phyloP scores from a whole-genome alignment of 1,140 invertebrate species.

The Macrotrachela quadricornifera region DNA sequence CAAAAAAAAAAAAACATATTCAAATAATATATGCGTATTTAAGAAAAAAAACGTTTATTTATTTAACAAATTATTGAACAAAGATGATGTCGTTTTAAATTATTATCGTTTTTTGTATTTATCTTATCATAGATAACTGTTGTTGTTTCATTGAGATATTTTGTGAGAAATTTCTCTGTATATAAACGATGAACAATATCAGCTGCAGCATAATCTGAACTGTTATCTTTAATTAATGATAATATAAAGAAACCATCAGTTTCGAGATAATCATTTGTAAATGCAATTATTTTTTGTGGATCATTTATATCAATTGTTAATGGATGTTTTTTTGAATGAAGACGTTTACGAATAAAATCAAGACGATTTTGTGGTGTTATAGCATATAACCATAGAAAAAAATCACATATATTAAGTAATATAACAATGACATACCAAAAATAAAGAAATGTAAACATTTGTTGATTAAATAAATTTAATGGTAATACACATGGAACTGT shows the following conservation, averaged over 20 bases:
- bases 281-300: constrained; percentile 18
- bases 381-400: constrained; percentile 10
- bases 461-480: constrained; percentile 30
- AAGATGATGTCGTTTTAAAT: too few relatives aligned
- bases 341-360: background rate
- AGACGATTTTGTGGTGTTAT: constrained; percentile 5
- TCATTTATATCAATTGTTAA: constrained; percentile 12
- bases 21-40: too few relatives aligned
- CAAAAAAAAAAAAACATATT: too few relatives aligned
- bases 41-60: too few relatives aligned
- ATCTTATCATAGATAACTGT: too few relatives aligned
- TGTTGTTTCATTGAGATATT: too few relatives aligned
- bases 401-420: constrained; percentile 22
- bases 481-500: constrained; percentile 27
- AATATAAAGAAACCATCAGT: constrained; percentile 35
- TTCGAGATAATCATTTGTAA: constrained; percentile 34
- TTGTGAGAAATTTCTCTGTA: too few relatives aligned
- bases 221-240: constrained; percentile 33
- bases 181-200: constrained; percentile 25
- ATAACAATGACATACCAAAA: constrained; percentile 27
- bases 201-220: constrained; percentile 34
- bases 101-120: too few relatives aligned
- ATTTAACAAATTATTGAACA: too few relatives aligned
- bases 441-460: constrained; percentile 27
- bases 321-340: constrained; percentile 11